phyloP scores from a whole-genome alignment of 2,113 vertebrate genomes.

The Columbina picui region DNA sequence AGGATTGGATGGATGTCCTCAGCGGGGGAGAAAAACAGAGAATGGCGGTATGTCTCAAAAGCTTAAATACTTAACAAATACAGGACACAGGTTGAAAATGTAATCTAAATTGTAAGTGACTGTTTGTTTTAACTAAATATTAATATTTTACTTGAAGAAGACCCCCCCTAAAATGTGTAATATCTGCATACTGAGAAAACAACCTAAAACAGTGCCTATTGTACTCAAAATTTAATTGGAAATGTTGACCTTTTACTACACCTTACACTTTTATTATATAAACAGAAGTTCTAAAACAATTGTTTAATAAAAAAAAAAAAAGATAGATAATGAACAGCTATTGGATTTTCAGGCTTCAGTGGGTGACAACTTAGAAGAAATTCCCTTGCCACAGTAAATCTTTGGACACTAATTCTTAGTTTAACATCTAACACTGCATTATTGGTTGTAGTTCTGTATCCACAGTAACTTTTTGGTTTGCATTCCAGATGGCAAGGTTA shows the following conservation, averaged over 20 bases:
- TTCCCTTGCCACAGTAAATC: not conserved
- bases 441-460: not conserved
- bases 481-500: slow-evolving; percentile 91
- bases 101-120: not conserved
- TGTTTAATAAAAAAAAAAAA: not conserved
- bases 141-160: not conserved
- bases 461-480: slow-evolving; percentile 24
- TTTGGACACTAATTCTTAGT: not conserved
- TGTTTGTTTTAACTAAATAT: not conserved
- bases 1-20: slow-evolving; percentile 99
- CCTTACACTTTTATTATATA: not conserved
- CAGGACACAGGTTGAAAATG: not conserved
- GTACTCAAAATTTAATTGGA: not conserved
- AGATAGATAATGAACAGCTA: not conserved
- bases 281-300: not conserved
- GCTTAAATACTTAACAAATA: not conserved
- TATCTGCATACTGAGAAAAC: not conserved
- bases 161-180: not conserved
- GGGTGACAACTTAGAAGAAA: not conserved
- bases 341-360: not conserved
- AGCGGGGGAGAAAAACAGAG: slow-evolving; percentile 98
- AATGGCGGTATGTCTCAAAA: slow-evolving; percentile 88
- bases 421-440: not conserved
- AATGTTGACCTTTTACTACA: not conserved
- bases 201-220: not conserved